Base-by-base conservation (phyloP, 2,888 invertebrate species). In the Euphydryas editha region DNA sequence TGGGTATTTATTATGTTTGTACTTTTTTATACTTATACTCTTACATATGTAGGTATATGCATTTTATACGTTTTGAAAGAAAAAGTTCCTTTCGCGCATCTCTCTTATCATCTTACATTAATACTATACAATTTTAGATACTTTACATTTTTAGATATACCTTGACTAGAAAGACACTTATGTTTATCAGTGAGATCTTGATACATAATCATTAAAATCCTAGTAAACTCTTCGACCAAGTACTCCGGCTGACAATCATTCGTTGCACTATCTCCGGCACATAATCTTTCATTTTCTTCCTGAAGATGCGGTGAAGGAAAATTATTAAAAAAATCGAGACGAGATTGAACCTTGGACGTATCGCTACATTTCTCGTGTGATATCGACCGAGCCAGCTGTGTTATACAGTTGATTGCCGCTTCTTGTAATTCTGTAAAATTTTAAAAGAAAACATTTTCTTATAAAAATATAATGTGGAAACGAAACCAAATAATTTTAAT, bases 161-260 rank as follows among this genome's bases (percentile, higher is more conserved):
- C 88, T 83, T 82, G 81, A 74, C 79, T 81, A 47, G 80, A 75
- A 57, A 80, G 76, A 70, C 78, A 80, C 59, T 81, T 79, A 44
- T 81, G 83, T 55, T 78, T 79, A 36, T 88, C 85, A 10, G 83
- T 80, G 21, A 82, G 68, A 62, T 83, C 81, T 66, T 79, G 81
- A 65, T 85, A 90, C 3, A 85, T 68, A 59, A 76, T 72, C 17
- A 91, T 82, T 20, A 92, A 72, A 1, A 79, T 73, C 76, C 86
- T 87, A 67, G 86, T 87, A 37, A 87, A 63, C 54, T 89, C 85
- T 62, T 92, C 91, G 0, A 82, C 78, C 72, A 90, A 76, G 59
- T 83, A 90, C 62, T 90, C 90, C 0, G 92, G 91, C 18, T 79
- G 86, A 51, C 92, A 92, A 54, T 88, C 84, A 1, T 74, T 75